Evolutionary conservation across 2,797 vertebrate genomes (phyloP).

Genomic region (Amniataba percoides): DNA sequence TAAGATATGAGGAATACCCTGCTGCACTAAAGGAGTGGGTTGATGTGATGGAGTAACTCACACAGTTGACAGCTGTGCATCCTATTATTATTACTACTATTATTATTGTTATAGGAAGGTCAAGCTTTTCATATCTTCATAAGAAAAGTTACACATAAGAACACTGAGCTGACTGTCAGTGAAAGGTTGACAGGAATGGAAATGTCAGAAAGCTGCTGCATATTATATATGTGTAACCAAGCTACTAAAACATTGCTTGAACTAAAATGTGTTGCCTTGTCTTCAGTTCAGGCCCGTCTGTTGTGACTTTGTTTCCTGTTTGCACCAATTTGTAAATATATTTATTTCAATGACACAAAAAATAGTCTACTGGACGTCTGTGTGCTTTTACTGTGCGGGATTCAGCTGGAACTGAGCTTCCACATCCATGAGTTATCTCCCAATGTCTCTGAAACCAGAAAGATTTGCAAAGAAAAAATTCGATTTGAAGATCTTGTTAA

Average conservation of each 20-base stretch:
- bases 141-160: background rate
- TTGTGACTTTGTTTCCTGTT: constrained; percentile 81
- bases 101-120: background rate
- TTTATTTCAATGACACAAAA: constrained; percentile 5
- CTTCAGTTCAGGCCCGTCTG: constrained; percentile 40
- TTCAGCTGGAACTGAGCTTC: background rate
- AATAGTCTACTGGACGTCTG: background rate
- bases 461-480: background rate
- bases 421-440: too few species aligned
- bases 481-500: background rate
- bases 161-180: background rate
- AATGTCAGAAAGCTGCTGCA: background rate
- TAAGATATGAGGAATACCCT: background rate
- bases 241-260: constrained; percentile 11
- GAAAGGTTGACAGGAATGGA: background rate
- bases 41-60: background rate
- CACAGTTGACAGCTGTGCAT: background rate
- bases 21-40: background rate
- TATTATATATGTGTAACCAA: background rate
- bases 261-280: background rate
- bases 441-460: too few species aligned
- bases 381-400: background rate
- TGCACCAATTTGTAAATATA: constrained; percentile 53
- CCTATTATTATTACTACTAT: too few species aligned
- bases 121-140: background rate